Evolutionary conservation across 2,113 vertebrate species (phyloP).

Genomic region (Octodon degus): DNA sequence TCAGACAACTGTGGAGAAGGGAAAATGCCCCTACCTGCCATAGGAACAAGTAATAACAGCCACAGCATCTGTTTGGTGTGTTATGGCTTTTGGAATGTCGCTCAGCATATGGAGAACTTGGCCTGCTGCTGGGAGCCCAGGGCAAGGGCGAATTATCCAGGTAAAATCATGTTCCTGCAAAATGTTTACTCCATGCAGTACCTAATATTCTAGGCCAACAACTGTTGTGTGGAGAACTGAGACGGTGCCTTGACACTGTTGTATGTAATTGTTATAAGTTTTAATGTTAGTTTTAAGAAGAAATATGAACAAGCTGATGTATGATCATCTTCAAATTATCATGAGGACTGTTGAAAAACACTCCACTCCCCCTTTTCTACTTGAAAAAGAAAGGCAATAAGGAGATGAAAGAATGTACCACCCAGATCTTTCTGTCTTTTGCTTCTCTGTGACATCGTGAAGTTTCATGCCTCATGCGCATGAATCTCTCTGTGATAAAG

Average conservation of each 20-base stretch:
- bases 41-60: conserved; percentile 64
- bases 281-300: neutral
- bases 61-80: conserved; percentile 24
- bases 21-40: conserved; percentile 53
- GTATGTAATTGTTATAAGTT: neutral
- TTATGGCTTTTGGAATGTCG: conserved; percentile 44
- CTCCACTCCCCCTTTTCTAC: neutral
- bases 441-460: neutral
- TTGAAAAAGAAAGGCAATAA: conserved; percentile 13
- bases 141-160: conserved; percentile 67
- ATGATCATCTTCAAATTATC: neutral
- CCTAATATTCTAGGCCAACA: conserved; percentile 21
- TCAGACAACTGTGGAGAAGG: conserved; percentile 41
- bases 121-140: conserved; percentile 52
- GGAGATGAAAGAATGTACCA: neutral
- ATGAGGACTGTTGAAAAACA: neutral
- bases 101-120: conserved; percentile 55
- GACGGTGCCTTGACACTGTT: conserved; percentile 17
- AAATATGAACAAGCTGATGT: neutral
- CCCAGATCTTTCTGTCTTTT: neutral
- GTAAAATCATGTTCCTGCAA: conserved; percentile 38
- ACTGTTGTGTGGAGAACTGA: neutral
- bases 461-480: neutral
- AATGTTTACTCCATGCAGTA: conserved; percentile 52
- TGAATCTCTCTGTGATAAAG: neutral